Base-by-base conservation (phyloP, 1,140 invertebrate genomes). In the Cotesia typhae region DNA sequence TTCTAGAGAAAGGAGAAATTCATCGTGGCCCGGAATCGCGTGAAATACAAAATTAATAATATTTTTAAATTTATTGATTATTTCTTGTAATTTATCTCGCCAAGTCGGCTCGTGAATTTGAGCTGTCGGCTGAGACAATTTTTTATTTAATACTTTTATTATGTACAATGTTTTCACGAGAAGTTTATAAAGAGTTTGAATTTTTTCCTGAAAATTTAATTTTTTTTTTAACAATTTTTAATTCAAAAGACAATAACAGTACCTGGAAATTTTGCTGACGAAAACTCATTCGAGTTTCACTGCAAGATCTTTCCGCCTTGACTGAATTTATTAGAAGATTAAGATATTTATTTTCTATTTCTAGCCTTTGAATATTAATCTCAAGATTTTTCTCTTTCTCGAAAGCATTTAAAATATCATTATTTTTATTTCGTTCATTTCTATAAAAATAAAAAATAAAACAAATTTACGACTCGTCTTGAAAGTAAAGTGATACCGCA, bases 31-130 rank as follows among this genome's bases (percentile, higher is more conserved):
- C 9, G 87, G 87, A 2, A 81, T 59, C 0, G 82, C 71, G 17
- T 80, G 71, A 55, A 89, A 81, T 4, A 82, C 80, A 64, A 84
- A 87, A 75, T 88, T 81, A 36, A 88, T 87, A 70, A 88, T 87
- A 70, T 87, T 88, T 74, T 88, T 83, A 77, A 85, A 88, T 70
- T 88, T 80, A 63, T 77, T 74, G 10, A 84, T 71, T 52, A 89
- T 80, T 70, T 83, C 77, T 1, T 75, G 51, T 17, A 88, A 64
- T 67, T 85, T 80, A 14, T 37, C 67, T 74, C 61, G 83, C 74
- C 7, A 78, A 78, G 41, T 1, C 1, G 1, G 4, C n/a, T 69
- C 36, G 41, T 6, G 4, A 61, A 17, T 41, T 35, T 3, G 12
- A n/a, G 36, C 2, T 37, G 17, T 12, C 4, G 17, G 36, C 0